These are phyloP conservation scores for Zosterops pallidus DNA, from an alignment of 2,113 vertebrate species.

Conservation along the genomic window DNA sequence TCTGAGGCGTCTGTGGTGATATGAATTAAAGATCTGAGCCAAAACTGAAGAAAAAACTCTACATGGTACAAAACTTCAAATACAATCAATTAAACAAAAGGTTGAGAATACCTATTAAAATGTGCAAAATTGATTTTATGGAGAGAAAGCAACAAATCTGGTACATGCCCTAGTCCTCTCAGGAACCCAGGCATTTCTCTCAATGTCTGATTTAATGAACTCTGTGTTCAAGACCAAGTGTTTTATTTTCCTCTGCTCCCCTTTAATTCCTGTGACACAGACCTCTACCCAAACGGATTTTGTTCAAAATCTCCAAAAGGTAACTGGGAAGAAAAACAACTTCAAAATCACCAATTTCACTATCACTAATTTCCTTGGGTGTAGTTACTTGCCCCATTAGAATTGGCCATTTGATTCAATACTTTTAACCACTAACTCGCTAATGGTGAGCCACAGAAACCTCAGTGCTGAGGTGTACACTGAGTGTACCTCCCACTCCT, in stretches of 20 bases:
- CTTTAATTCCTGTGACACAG: background rate
- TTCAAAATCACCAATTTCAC: background rate
- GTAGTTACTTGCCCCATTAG: background rate
- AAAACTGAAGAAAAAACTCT: background rate
- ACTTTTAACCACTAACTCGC: background rate
- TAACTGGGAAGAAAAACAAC: background rate
- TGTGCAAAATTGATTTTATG: conserved; percentile 11
- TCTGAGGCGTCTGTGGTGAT: background rate
- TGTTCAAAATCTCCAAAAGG: background rate
- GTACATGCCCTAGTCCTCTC: background rate
- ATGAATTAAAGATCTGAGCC: background rate
- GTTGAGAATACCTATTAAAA: conserved; percentile 9
- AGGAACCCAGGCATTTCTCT: background rate
- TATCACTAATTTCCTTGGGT: background rate
- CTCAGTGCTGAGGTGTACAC: background rate
- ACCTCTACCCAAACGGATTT: background rate
- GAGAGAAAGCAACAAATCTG: background rate
- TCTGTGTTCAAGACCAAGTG: background rate
- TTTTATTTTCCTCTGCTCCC: background rate
- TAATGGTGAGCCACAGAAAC: background rate
- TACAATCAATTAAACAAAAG: conserved; percentile 11
- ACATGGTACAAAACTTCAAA: background rate
- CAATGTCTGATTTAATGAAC: background rate
- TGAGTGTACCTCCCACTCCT: background rate
- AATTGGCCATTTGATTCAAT: background rate